These are phyloP conservation scores for Grammomys surdaster DNA, from an alignment of 2,113 vertebrate species.

Conservation along the genomic window DNA sequence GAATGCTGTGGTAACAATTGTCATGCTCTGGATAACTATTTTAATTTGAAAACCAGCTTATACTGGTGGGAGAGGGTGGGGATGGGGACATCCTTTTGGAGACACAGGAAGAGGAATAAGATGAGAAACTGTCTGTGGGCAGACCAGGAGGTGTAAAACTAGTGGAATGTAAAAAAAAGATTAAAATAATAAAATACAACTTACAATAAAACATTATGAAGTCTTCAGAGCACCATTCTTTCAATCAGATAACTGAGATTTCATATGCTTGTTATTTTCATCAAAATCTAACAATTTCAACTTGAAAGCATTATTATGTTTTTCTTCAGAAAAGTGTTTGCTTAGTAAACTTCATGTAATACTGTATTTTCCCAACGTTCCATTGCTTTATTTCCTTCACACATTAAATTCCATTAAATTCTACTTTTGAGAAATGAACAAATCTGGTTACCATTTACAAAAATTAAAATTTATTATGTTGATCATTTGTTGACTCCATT, in stretches of 20 bases:
- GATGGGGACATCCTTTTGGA: too few species aligned
- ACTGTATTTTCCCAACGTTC: constrained; percentile 34
- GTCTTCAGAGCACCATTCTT: neutral
- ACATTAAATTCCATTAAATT: constrained; percentile 44
- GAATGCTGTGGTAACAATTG: neutral
- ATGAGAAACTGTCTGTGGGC: too few species aligned
- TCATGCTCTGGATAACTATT: too few species aligned
- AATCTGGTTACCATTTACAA: neutral
- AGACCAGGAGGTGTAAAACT: too few species aligned
- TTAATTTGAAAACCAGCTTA: neutral
- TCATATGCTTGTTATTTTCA: neutral
- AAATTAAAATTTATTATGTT: neutral
- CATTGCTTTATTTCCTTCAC: constrained; percentile 49
- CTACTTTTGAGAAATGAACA: neutral
- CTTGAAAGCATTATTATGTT: neutral
- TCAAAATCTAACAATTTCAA: constrained; percentile 36
- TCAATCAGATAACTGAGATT: constrained; percentile 34
- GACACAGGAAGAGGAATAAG: too few species aligned
- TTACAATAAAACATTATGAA: constrained; percentile 43
- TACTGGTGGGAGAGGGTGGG: neutral
- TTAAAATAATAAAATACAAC: neutral
- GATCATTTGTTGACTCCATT: neutral
- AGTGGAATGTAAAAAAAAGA: too few species aligned
- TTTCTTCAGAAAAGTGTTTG: neutral
- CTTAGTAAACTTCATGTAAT: constrained; percentile 49